A percentile compares a stretch with the other conserved stretches of the same genome.
Conservation (phyloP, 2,797 vertebrate species). For the Acanthiza pusilla region DNA sequence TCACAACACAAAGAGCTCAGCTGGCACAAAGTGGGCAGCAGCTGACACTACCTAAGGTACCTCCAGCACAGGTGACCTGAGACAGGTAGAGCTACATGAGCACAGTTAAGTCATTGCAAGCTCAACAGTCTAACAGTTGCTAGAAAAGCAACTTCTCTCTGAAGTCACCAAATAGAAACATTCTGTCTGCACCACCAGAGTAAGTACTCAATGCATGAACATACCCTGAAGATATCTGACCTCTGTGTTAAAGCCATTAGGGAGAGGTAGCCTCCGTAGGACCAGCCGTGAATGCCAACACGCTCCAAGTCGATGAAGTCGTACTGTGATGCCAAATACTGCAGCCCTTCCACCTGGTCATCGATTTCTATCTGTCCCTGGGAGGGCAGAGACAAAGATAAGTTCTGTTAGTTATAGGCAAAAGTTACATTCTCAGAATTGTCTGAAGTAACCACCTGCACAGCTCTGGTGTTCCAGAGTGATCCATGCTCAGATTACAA, state of each 20-base stretch:
- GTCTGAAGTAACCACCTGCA: not conserved
- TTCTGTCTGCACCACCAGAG: not conserved
- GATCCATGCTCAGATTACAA: not conserved
- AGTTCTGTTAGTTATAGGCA: not conserved
- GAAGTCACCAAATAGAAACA: not conserved
- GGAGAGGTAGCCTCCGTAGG: slow-evolving; percentile 81
- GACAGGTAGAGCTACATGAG: not conserved
- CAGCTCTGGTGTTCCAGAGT: not conserved
- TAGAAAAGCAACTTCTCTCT: not conserved
- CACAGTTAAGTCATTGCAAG: not conserved
- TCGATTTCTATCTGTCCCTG: slow-evolving; percentile 82
- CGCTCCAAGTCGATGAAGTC: slow-evolving; percentile 82
- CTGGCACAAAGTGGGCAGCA: not conserved
- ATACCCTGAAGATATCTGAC: slow-evolving; percentile 82
- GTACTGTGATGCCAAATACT: slow-evolving; percentile 76
- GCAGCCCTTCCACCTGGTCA: slow-evolving; percentile 81
- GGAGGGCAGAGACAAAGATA: not conserved
- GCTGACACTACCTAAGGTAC: not conserved
- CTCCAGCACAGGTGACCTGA: not conserved
- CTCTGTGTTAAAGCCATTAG: slow-evolving; percentile 81
- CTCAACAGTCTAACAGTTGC: not conserved
- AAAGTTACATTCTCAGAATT: not conserved
- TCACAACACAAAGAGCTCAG: not conserved
- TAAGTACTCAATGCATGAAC: slow-evolving; percentile 45
- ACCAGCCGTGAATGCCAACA: slow-evolving; percentile 82